Base-by-base conservation (phyloP, 2,888 invertebrate species). In the Eurytoma californica region DNA sequence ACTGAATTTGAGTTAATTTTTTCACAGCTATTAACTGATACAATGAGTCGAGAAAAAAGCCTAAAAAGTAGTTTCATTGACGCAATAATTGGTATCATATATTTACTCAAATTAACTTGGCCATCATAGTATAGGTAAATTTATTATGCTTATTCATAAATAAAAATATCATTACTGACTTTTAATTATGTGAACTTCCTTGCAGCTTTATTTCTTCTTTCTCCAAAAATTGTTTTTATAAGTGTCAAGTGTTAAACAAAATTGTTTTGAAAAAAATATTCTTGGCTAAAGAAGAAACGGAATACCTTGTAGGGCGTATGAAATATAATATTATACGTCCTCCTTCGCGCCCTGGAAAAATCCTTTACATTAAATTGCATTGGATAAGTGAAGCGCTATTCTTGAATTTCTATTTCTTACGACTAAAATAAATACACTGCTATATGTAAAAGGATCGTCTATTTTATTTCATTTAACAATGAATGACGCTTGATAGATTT, bases 51-150 rank as follows among this genome's bases (percentile, higher is more conserved):
- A 76, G 28, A 60, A 47, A 94, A 86, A 95, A 94, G 61, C 96
- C 92, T 92, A 83, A 16, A 81, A 72, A 63, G 79, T 18, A 75
- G 28, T 28, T 3, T 73, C 60, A 30, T n/a, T 20, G 51, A 63
- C 5, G 49, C 2, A 51, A 61, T 24, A 53, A 65, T 49, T n/a
- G 18, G 30, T 53, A 3, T 7, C 9, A 39, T 14, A 14, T 28
- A 24, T 3, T 72, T 58, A 0, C 16, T 13, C 67, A 58, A 47
- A 73, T 84, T 90, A 92, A 92, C 97, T 87, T 97, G 94, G 72
- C 97, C 89, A 97, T 97, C 1, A 97, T 97, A 57, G 97, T 97
- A 78, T 97, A 92, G 53, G 97, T 96, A 61, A 97, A 92, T 84
- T 95, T 94, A 81, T 95, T 95, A 81, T 97, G 91, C 90, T 97